A percentile compares a stretch with the other conserved stretches of the same genome.
Evolutionary conservation across 2,888 invertebrate species (phyloP).

Genomic region (Watsonalla cultraria): DNA sequence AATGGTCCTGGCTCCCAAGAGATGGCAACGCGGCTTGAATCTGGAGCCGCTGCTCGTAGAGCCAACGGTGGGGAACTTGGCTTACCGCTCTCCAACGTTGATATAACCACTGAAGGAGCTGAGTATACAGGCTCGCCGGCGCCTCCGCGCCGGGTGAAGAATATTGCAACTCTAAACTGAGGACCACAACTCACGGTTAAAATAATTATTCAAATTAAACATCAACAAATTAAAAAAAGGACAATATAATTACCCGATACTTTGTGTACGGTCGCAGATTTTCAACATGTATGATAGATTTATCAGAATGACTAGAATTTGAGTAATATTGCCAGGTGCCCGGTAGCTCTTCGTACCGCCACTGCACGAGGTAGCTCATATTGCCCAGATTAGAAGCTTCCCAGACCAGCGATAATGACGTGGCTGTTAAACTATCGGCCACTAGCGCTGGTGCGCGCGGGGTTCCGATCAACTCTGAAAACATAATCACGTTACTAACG

Average conservation of each 20-base stretch:
- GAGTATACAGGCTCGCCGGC: constrained; percentile 86
- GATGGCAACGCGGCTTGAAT: constrained; percentile 89
- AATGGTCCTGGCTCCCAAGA: constrained; percentile 93
- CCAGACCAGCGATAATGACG: constrained; percentile 90
- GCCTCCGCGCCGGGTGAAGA: constrained; percentile 83
- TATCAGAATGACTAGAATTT: constrained; percentile 83
- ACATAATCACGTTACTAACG: neutral
- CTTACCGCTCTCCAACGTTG: constrained; percentile 84
- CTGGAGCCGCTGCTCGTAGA: constrained; percentile 87
- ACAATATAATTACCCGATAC: constrained; percentile 84
- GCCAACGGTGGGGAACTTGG: constrained; percentile 88
- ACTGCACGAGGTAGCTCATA: constrained; percentile 84
- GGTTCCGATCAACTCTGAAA: constrained; percentile 80
- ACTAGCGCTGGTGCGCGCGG: constrained; percentile 87
- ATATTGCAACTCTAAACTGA: constrained; percentile 93
- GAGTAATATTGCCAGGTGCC: constrained; percentile 91
- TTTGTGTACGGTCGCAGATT: constrained; percentile 92
- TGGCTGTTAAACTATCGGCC: constrained; percentile 86
- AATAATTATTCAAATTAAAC: constrained; percentile 1
- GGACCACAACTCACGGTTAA: constrained; percentile 3
- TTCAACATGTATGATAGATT: constrained; percentile 84
- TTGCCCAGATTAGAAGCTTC: constrained; percentile 78
- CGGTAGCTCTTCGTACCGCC: constrained; percentile 84
- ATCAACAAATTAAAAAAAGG: neutral
- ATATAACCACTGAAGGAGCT: constrained; percentile 86